Evolutionary conservation across 2,888 invertebrate genomes (phyloP), one percentile per base, ranked within the genome.

Genomic region (Pocota personata): DNA sequence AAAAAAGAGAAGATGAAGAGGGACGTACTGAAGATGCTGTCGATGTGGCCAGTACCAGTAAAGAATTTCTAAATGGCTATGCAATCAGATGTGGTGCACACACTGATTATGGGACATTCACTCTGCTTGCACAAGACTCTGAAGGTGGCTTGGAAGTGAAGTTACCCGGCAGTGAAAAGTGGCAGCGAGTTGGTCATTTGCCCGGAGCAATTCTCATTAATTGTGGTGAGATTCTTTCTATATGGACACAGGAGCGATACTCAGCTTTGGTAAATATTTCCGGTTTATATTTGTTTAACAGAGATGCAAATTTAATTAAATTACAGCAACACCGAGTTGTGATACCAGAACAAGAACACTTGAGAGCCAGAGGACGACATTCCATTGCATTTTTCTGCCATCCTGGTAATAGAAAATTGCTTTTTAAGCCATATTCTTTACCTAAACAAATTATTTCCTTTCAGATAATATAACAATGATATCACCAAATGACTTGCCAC

Each of bases 381-480:
- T 95, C 96, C 88, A 94, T 96, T 87, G 96, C 95, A 30, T 96
- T 95, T 93, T 96, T 96, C 93, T 95, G 96, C 88, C 95, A 96
- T 92, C 96, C 96, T 1, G 95, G 96, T 93, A 92, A 89, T 89
- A 78, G 2, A 0, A 32, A 8, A 32, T 1, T n/a, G n/a, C n/a
- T n/a, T 8, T 10, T 10, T 7, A 40, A 0, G 1, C 2, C 14
- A n/a, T 16, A 14, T 14, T 2, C 7, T 24, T 19, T n/a, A 12
- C 3, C 1, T 8, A 2, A 32, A 14, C 55, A n/a, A 30, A 21
- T 8, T 57, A 5, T 62, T 66, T 5, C 43, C 12, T 82, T 71
- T 3, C 10, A 91, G 91, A 92, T 88, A 93, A 93, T 87, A 87
- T 91, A 55, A 93, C 92, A 52, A 91, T 91, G 90, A 92, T 93